Base-by-base conservation (phyloP, 2,888 invertebrate species). In the Myopa testacea region DNA sequence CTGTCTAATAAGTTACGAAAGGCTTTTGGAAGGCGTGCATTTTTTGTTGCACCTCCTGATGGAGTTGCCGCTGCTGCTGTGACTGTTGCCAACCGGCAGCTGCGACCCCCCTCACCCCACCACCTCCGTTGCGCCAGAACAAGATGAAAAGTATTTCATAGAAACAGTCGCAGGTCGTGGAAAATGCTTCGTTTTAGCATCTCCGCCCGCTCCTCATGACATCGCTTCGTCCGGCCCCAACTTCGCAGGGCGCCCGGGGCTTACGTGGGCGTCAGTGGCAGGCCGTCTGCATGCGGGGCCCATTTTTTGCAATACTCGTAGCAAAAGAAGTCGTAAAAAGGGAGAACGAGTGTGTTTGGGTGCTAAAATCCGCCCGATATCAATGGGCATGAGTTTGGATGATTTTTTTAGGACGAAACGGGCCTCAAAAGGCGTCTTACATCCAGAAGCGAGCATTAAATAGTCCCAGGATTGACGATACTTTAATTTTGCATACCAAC, bases 191-290 rank as follows among this genome's bases (percentile, higher is more conserved):
- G 26, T 38, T 58, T 68, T 55, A 68, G n/a, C 55, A 60, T 38
- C 37, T 68, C 6, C 37, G 16, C 37, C n/a, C 26, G 34, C 37
- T 52, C 34, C 12, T 65, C 76, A 77, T 73, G 76, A 60, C 81
- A 77, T 69, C 70, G 78, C 74, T 76, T 81, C 72, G 67, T 81
- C 80, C 79, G 78, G 37, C 80, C 80, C 81, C 83, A 81, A 82
- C 82, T 82, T 83, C 84, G 84, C 26, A 84, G 83, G 85, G 83
- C 83, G 84, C 83, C 84, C 85, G 83, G 83, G 85, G 62, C 72
- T 62, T 60, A 60, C 62, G 60, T 55, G 40, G 40, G 37, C 72
- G 38, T 60, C 72, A 60, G 60, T 8, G 60, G 60, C 26, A 63
- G 62, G 5, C 62, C 4, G 62, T 58, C 16, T 19, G 19, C 58